A percentile compares a stretch with the other conserved stretches of the same genome.
These are phyloP conservation scores for Cololabis saira DNA, from an alignment of 2,113 vertebrate genomes.

Conservation along the genomic window DNA sequence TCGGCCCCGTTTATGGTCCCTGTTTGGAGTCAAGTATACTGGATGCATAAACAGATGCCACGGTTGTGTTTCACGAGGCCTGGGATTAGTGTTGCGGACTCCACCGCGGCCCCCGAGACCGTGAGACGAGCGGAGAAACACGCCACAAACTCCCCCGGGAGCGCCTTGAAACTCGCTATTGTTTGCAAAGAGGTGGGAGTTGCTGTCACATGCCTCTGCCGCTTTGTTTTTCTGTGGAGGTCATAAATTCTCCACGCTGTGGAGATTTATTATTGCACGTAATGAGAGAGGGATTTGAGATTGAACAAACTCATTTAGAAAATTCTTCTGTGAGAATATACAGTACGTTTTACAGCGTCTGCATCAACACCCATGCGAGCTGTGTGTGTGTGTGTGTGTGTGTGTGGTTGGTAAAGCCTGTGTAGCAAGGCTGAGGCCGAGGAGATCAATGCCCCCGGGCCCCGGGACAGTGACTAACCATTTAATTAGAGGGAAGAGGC, in stretches of 20 bases:
- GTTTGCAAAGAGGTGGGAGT: constrained; percentile 52
- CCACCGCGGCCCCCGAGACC: constrained; percentile 39
- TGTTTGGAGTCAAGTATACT: constrained; percentile 48
- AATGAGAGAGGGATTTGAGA: constrained; percentile 32
- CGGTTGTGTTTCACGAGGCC: constrained; percentile 59
- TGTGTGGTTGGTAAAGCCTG: constrained; percentile 15
- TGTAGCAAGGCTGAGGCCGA: constrained; percentile 54
- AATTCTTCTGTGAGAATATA: neutral
- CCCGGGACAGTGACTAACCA: constrained; percentile 62
- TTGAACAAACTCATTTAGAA: constrained; percentile 25
- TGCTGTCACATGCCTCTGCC: constrained; percentile 41
- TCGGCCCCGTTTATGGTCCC: constrained; percentile 53
- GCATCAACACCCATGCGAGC: neutral
- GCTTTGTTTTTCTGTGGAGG: constrained; percentile 44
- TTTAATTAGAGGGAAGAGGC: constrained; percentile 73
- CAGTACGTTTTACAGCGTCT: constrained; percentile 21
- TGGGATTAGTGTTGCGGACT: constrained; percentile 57
- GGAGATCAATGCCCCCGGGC: constrained; percentile 61
- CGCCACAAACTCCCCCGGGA: constrained; percentile 38
- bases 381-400: constrained; percentile 25
- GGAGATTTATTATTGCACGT: constrained; percentile 47
- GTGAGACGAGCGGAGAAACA: constrained; percentile 33
- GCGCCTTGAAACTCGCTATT: constrained; percentile 43
- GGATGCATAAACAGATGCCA: constrained; percentile 71
- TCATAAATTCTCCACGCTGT: constrained; percentile 45